Conservation (phyloP, 2,797 vertebrate genomes). For the Decapterus maruadsi region DNA sequence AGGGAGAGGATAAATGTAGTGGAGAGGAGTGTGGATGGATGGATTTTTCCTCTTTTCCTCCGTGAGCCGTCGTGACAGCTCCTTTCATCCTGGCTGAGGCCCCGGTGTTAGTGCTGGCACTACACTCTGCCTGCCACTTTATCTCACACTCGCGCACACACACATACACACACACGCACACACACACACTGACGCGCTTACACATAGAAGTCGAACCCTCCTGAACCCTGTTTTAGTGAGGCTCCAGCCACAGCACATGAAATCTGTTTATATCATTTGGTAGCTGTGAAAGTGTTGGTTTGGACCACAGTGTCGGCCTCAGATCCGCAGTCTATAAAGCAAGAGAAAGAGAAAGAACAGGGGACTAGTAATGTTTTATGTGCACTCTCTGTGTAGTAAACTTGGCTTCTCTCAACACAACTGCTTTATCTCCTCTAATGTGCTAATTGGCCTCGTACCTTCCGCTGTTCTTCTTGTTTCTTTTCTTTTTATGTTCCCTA, state of each 20-base stretch:
- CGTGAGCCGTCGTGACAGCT: slow-evolving; percentile 84
- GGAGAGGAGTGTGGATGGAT: slow-evolving; percentile 73
- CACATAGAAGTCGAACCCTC: slow-evolving; percentile 53
- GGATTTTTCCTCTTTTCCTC: slow-evolving; percentile 82
- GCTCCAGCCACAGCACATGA: slow-evolving; percentile 81
- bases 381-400: slow-evolving; percentile 26
- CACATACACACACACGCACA: slow-evolving; percentile 44
- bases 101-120: slow-evolving; percentile 84
- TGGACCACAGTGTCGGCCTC: slow-evolving; percentile 70
- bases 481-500: background rate
- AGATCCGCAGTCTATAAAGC: slow-evolving; percentile 60
- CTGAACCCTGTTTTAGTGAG: slow-evolving; percentile 76
- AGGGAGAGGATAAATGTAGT: slow-evolving; percentile 71
- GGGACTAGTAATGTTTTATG: slow-evolving; percentile 17
- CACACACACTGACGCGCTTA: slow-evolving; percentile 46
- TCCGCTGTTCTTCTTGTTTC: background rate
- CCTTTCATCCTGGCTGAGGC: slow-evolving; percentile 85
- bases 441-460: background rate
- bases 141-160: slow-evolving; percentile 54
- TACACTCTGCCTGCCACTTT: slow-evolving; percentile 78
- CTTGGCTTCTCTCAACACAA: slow-evolving; percentile 7
- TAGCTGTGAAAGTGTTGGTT: slow-evolving; percentile 82
- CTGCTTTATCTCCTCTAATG: slow-evolving; percentile 39
- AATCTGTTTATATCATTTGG: slow-evolving; percentile 86
- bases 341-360: slow-evolving; percentile 30